Evolutionary conservation across 2,797 vertebrate species (phyloP).

Genomic region (Tamandua tetradactyla): DNA sequence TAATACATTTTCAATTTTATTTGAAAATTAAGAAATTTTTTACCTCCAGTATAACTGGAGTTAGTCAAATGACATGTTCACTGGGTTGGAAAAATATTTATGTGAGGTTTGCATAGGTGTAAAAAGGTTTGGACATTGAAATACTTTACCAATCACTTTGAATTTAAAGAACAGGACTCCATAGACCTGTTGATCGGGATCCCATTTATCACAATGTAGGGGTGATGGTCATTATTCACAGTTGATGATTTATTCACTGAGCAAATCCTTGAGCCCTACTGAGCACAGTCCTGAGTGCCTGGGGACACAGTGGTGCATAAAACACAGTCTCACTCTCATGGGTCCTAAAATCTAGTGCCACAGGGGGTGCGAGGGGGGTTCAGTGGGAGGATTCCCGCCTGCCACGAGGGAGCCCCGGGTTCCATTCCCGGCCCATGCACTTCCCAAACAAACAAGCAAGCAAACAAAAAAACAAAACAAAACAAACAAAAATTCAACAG

Average conservation of each 20-base stretch:
- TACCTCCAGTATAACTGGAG: not conserved
- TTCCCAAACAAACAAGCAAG: no score
- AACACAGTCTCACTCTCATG: not conserved
- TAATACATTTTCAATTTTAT: slow-evolving; percentile 18
- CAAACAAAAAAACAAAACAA: no score
- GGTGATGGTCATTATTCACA: not conserved
- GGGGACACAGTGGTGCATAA: not conserved
- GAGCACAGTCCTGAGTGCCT: not conserved
- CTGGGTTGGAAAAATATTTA: not conserved
- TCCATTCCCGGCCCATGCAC: no score
- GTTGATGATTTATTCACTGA: not conserved
- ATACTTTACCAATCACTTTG: not conserved
- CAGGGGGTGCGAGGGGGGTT: no score
- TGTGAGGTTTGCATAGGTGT: not conserved
- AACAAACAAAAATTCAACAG: no score
- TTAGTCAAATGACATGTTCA: not conserved
- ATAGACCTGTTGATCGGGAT: not conserved
- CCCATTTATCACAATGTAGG: not conserved
- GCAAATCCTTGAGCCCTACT: not conserved
- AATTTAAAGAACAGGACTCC: not conserved
- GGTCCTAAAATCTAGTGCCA: not conserved
- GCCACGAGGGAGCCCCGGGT: no score
- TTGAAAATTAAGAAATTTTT: no score
- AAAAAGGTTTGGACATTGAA: not conserved
- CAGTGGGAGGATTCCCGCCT: no score